These are phyloP conservation scores for Drosophila nigromelanica DNA, from an alignment of 1,140 invertebrate species.

Conservation along the genomic window DNA sequence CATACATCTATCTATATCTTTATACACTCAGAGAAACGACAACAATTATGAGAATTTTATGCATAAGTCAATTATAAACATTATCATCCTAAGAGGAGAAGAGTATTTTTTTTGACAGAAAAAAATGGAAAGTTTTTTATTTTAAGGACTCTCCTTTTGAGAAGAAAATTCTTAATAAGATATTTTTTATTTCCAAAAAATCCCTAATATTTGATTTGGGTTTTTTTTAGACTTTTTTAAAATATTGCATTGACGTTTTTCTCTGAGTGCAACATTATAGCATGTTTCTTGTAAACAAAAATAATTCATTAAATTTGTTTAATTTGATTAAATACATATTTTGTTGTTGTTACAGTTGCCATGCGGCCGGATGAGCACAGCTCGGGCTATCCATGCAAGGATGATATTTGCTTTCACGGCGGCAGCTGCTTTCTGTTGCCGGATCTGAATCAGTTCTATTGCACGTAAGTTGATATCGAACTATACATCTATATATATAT, in stretches of 20 bases:
- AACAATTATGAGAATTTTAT: no score
- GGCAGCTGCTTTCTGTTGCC: constrained; percentile 92
- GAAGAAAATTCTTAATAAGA: no score
- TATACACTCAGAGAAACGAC: background rate
- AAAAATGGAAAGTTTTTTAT: no score
- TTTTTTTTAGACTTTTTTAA: no score
- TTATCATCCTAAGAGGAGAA: no score
- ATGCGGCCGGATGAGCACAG: constrained; percentile 41
- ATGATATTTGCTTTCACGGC: constrained; percentile 90
- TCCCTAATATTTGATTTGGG: no score
- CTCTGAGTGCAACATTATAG: background rate
- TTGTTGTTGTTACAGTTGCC: constrained; percentile 37
- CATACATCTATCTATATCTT: constrained; percentile 8
- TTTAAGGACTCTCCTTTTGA: no score
- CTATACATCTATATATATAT: no score
- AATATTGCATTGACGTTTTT: no score
- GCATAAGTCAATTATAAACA: no score
- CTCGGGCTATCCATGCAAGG: constrained; percentile 66
- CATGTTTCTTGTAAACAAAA: constrained; percentile 24
- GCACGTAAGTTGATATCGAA: constrained; percentile 88
- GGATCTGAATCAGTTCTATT: constrained; percentile 90
- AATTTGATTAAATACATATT: constrained; percentile 14
- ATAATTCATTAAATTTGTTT: constrained; percentile 6
- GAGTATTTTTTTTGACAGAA: no score
- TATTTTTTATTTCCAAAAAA: no score